Percentiles rank a stretch among this genome's conserved stretches.
Evolutionary conservation across 2,888 invertebrate species (phyloP).

Genomic region (Nomada lathburiana): DNA sequence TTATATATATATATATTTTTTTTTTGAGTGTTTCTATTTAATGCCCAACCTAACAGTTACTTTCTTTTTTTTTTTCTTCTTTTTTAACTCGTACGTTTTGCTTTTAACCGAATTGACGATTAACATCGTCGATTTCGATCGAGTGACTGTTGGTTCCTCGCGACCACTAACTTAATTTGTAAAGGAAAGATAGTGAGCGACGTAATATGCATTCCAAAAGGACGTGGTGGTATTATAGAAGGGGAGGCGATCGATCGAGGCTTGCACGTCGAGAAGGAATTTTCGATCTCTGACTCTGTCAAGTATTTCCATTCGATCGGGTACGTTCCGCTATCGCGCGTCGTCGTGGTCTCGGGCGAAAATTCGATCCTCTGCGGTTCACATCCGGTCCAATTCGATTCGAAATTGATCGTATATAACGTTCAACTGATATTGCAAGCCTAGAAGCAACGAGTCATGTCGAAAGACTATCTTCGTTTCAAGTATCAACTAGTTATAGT

Average conservation of each 20-base stretch:
- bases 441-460: neutral
- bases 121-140: neutral
- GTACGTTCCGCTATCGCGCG: constrained; percentile 1
- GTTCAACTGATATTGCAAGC: neutral
- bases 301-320: constrained; percentile 10
- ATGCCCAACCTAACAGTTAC: neutral
- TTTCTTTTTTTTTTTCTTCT: neutral
- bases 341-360: constrained; percentile 7
- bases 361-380: constrained; percentile 13
- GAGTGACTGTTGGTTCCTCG: neutral
- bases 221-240: neutral
- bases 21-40: neutral
- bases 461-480: neutral
- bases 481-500: neutral
- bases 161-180: constrained; percentile 10
- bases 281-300: constrained; percentile 17
- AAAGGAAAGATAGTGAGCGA: neutral
- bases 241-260: constrained; percentile 56
- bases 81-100: neutral
- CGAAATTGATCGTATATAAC: neutral
- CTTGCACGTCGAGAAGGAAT: constrained; percentile 45
- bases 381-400: constrained; percentile 1
- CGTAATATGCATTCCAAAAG: neutral
- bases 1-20: too few species aligned
- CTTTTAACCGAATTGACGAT: neutral